phyloP scores from a whole-genome alignment of 2,113 vertebrate genomes.

The Sapajus apella region DNA sequence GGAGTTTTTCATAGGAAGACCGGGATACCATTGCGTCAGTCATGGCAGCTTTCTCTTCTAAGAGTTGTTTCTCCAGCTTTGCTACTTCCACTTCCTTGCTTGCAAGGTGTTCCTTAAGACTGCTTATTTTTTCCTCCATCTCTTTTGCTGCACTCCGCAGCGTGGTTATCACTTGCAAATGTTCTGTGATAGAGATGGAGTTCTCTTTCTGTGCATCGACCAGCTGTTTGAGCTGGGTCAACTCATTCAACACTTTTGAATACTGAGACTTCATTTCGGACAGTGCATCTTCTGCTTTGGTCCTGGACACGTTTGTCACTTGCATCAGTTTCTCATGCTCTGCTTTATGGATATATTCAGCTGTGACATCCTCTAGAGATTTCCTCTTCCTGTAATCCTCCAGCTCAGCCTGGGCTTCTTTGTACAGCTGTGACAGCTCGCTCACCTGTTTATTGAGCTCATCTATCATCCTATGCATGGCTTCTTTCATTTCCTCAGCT shows the following conservation, averaged over 20 bases:
- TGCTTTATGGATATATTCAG: conserved; percentile 82
- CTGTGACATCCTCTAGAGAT: conserved; percentile 79
- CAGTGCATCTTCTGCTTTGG: conserved; percentile 87
- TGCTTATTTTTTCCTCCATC: conserved; percentile 87
- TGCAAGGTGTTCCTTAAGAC: conserved; percentile 86
- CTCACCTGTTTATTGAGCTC: conserved; percentile 92
- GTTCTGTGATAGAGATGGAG: conserved; percentile 89
- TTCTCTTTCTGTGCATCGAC: conserved; percentile 90
- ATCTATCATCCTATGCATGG: conserved; percentile 86
- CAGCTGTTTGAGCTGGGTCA: conserved; percentile 87
- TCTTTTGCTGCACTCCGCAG: conserved; percentile 89
- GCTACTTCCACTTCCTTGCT: conserved; percentile 88
- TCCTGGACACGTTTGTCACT: conserved; percentile 81
- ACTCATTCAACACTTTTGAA: conserved; percentile 85
- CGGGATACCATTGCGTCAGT: conserved; percentile 87
- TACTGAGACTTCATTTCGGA: conserved; percentile 87
- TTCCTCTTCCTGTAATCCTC: conserved; percentile 85
- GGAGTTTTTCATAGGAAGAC: conserved; percentile 85
- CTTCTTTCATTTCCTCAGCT: conserved; percentile 89
- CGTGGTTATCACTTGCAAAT: conserved; percentile 89
- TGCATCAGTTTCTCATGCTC: conserved; percentile 87
- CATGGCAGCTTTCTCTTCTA: conserved; percentile 85
- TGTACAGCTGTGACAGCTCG: conserved; percentile 93
- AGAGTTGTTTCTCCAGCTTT: conserved; percentile 87
- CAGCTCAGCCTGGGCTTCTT: conserved; percentile 93